Base-by-base conservation (phyloP, 2,113 vertebrate genomes). In the Plotosus lineatus region DNA sequence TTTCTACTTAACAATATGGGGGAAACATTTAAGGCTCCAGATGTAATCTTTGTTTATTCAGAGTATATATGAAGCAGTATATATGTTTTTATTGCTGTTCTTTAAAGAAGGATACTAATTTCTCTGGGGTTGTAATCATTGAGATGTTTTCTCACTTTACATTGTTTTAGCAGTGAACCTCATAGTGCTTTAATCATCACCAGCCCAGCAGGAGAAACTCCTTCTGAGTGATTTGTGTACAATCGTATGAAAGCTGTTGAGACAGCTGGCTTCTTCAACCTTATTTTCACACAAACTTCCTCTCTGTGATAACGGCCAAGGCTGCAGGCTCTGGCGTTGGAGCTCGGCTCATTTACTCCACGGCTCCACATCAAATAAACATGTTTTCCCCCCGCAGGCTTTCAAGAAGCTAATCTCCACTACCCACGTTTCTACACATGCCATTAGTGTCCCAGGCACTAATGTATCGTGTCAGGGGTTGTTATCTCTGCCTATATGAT, bases 231-330 rank as follows among this genome's bases (percentile, higher is more conserved):
- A 82, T 87, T 89, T 84, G 40, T 77, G 85, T 71, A 94, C 91
- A 94, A 92, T 93, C 36, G 72, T 85, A 92, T 92, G 90, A 94
- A 94, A 86, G 84, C 68, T 60, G 36, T 53, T 21, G 2, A 74
- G 9, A 17, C 21, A 50, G 7, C 28, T 44, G 81, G 61, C 81
- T 79, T 10, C 51, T 75, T 83, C 78, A 80, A 21, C 78, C 76
- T 79, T 50, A 85, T 84, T 77, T 83, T 60, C 72, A 76, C 75
- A 83, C 80, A 91, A 81, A 86, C 86, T 92, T 93, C 92, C 88
- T 89, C 6, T 17, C 86, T 4, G 78, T 84, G 84, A 87, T 88
- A 87, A 77, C 80, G 31, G 38, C 84, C 79, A 26, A 2, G 12
- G 5, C 26, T 72, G 78, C 75, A 85, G 9, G 79, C 78, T n/a